Evolutionary conservation across 2,797 vertebrate species (phyloP).

Genomic region (Rhinoraja longicauda): DNA sequence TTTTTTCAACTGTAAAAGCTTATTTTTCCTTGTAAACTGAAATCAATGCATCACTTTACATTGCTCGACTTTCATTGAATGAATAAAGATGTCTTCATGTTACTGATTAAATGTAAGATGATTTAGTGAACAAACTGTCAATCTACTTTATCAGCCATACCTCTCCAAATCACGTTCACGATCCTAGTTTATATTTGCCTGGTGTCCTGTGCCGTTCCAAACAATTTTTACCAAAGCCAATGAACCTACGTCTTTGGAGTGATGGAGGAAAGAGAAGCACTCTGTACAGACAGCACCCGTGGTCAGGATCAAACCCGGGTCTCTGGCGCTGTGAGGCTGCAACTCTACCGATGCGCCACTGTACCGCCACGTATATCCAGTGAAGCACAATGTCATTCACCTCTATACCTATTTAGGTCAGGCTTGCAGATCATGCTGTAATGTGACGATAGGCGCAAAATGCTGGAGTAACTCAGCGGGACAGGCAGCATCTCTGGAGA

Average conservation of each 20-base stretch:
- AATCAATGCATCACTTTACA: not conserved
- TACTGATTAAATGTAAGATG: not conserved
- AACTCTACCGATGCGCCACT: no score
- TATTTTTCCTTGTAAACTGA: not conserved
- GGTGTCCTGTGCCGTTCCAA: not conserved
- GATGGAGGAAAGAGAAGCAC: no score
- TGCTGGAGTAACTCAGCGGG: no score
- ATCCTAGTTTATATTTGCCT: not conserved
- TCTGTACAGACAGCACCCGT: no score
- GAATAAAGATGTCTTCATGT: not conserved
- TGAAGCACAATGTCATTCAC: not conserved
- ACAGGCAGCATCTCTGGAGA: no score
- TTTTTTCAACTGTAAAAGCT: not conserved
- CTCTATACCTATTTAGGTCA: not conserved
- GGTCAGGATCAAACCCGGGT: no score
- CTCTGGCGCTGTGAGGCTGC: no score
- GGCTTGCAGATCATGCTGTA: not conserved
- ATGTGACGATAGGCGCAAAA: not conserved
- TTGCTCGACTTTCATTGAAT: not conserved
- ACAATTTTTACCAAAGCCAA: no score
- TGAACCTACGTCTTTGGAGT: no score
- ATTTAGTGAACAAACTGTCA: not conserved
- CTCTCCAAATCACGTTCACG: not conserved
- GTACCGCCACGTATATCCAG: no score
- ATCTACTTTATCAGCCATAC: not conserved